Base-by-base conservation (phyloP, 2,888 invertebrate species). In the Aethes cnicana region DNA sequence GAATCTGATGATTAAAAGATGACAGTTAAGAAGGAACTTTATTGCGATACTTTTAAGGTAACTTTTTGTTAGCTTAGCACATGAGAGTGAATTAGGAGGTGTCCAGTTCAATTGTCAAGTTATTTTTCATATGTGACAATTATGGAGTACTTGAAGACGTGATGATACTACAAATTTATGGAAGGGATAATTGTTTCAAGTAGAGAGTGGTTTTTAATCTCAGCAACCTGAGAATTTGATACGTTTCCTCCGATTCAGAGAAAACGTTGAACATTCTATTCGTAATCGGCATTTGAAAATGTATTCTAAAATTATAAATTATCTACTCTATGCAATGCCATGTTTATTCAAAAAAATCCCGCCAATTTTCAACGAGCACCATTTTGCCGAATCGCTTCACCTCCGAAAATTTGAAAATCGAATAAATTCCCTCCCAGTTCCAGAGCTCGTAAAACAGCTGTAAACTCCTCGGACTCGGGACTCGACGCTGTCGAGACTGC, bases 391-490 rank as follows among this genome's bases (percentile, higher is more conserved):
- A 46, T 36, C 35, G 16, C 21, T 37, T 30, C 9, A n/a, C n/a
- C n/a, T n/a, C 43, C 18, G 30, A 30, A 43, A 47, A 23, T 30
- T 50, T 36, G 41, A 30, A 36, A 36, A 50, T 21, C 30, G 23
- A 43, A 66, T 69, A 69, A 71, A 73, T 79, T 81, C 77, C 70
- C 58, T 67, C 57, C 64, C 76, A 72, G 74, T 81, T 72, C 71
- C 68, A 62, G 61, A 64, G 67, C 68, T 76, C 80, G 79, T 81
- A 80, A 81, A 81, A 76, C 72, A 69, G 78, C 63, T 72, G 76
- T 78, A 77, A 75, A 80, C 73, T 71, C 64, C 65, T 72, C 72
- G 74, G 71, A 61, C 77, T 71, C 64, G 64, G 62, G n/a, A 69
- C 77, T 82, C 80, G 78, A 82, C 80, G 72, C 49, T 20, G 41